These are phyloP conservation scores for Trichopoda pennipes DNA, from an alignment of 2,888 invertebrate species.

Conservation along the genomic window DNA sequence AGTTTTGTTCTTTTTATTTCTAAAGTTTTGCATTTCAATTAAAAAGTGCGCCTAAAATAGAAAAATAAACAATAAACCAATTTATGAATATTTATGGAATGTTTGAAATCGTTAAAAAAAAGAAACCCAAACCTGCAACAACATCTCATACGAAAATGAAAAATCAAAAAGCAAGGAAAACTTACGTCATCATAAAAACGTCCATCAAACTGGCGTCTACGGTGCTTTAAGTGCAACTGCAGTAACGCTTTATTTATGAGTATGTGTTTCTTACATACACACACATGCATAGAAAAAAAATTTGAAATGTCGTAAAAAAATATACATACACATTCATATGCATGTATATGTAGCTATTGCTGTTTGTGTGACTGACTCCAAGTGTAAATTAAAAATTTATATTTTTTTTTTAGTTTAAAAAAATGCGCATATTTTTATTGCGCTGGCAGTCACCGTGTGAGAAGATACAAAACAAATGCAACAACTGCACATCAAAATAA, in stretches of 20 bases:
- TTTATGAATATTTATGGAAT: constrained; percentile 69
- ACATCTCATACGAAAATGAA: constrained; percentile 1
- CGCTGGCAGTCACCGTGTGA: background rate
- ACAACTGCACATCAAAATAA: constrained; percentile 1
- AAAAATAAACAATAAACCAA: constrained; percentile 15
- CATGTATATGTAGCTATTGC: background rate
- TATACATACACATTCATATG: too few species aligned
- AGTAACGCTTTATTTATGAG: background rate
- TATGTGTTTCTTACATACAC: background rate
- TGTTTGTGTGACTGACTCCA: background rate
- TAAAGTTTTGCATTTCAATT: constrained; percentile 66
- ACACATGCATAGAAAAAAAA: too few species aligned
- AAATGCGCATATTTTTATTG: constrained; percentile 29
- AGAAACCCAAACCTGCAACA: background rate
- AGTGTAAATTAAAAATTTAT: constrained; percentile 14
- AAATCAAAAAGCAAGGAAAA: background rate
- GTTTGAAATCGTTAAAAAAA: constrained; percentile 3
- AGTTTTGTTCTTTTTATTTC: background rate
- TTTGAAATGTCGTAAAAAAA: too few species aligned
- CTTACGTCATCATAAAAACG: constrained; percentile 8
- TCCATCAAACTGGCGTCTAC: background rate
- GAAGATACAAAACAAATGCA: background rate
- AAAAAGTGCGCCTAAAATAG: constrained; percentile 37
- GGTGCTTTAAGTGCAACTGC: background rate
- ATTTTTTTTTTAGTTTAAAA: constrained; percentile 2